phyloP scores from a whole-genome alignment of 2,113 vertebrate species.

The Alethe castanea region DNA sequence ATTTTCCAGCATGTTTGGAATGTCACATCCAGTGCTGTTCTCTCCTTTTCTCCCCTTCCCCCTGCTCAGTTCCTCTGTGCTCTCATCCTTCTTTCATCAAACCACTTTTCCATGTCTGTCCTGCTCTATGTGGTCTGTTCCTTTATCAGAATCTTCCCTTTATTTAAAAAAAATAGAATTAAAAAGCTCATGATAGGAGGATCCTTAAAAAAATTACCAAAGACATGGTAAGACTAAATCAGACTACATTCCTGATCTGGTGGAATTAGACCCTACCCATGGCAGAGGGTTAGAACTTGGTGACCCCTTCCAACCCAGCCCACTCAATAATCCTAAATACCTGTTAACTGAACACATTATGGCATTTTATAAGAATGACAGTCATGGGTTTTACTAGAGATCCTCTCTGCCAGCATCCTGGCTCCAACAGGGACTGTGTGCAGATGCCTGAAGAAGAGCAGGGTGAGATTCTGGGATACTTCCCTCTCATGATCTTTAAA shows the following conservation, averaged over 20 bases:
- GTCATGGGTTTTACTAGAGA: neutral
- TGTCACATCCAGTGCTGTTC: conserved; percentile 40
- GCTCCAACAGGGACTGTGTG: neutral
- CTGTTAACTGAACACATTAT: neutral
- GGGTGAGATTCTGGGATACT: neutral
- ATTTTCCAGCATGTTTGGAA: conserved; percentile 43
- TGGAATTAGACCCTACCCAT: neutral
- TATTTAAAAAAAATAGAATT: neutral
- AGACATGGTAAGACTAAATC: neutral
- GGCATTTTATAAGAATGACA: neutral
- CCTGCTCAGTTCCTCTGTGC: neutral
- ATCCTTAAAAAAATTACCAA: neutral
- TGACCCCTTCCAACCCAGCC: neutral
- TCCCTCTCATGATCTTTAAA: neutral
- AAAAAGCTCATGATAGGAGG: neutral
- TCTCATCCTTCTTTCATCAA: neutral
- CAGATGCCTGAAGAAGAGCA: neutral
- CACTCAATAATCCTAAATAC: neutral
- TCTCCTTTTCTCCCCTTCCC: conserved; percentile 10
- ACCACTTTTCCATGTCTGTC: neutral
- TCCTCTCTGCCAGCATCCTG: neutral
- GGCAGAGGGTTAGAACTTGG: neutral
- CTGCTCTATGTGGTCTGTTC: neutral
- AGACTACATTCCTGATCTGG: neutral
- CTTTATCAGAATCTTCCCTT: neutral